These are phyloP conservation scores for Pongo abelii DNA, from an alignment of 2,113 vertebrate genomes.

Conservation along the genomic window DNA sequence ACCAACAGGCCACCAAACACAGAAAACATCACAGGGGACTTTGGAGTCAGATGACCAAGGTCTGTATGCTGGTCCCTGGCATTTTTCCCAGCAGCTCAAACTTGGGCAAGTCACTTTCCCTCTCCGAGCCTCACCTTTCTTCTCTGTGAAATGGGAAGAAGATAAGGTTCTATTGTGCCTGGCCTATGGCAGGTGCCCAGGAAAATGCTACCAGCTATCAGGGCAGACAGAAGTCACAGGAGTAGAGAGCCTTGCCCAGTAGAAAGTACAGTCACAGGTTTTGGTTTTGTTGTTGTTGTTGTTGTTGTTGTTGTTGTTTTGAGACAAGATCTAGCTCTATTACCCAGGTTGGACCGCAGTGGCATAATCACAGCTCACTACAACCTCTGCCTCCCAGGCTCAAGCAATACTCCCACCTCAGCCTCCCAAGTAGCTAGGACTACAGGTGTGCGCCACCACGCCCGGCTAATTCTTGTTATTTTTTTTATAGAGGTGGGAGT, in stretches of 20 bases:
- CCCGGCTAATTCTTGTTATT: too few species aligned
- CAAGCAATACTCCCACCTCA: too few species aligned
- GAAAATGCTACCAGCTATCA: neutral
- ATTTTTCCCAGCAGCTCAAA: neutral
- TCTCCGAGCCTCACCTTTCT: neutral
- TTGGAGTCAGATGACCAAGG: neutral
- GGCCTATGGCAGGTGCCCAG: accelerated
- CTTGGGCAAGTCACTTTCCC: neutral
- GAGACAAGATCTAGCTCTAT: too few species aligned
- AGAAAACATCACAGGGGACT: neutral
- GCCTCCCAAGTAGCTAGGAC: too few species aligned
- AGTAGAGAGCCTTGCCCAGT: neutral
- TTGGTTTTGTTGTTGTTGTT: too few species aligned
- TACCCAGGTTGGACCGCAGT: too few species aligned
- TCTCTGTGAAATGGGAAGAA: neutral
- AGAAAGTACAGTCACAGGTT: neutral
- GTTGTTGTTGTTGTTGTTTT: too few species aligned
- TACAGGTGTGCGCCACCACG: accelerated
- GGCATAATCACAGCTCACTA: too few species aligned
- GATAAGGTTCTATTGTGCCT: accelerated
- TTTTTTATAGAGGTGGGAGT: too few species aligned
- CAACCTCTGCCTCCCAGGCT: too few species aligned
- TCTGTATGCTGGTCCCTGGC: neutral
- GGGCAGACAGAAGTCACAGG: neutral
- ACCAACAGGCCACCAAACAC: neutral